These are phyloP conservation scores for Macropodus opercularis DNA, from an alignment of 2,797 vertebrate species.

Conservation along the genomic window DNA sequence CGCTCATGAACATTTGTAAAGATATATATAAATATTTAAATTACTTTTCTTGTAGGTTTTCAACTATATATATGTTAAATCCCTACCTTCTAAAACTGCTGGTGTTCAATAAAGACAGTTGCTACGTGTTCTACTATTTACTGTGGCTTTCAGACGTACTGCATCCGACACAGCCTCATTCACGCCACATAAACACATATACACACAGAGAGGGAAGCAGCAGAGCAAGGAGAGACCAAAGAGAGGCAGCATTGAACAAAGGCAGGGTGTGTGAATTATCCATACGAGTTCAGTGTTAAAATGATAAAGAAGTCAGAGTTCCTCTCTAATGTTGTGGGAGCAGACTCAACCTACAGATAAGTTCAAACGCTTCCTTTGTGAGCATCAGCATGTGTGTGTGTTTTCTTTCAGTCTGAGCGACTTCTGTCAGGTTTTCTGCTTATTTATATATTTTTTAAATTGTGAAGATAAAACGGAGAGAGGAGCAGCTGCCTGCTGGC, in stretches of 20 bases:
- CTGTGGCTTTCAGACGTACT: constrained; percentile 30
- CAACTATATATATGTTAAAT: constrained; percentile 85
- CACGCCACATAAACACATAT: constrained; percentile 17
- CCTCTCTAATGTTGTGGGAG: constrained; percentile 48
- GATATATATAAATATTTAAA: constrained; percentile 89
- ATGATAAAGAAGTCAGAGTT: constrained; percentile 59
- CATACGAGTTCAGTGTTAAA: constrained; percentile 51
- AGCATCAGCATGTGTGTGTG: constrained; percentile 23
- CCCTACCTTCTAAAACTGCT: constrained; percentile 81
- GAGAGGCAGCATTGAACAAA: constrained; percentile 47
- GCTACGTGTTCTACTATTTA: constrained; percentile 83
- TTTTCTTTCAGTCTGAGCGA: constrained; percentile 56
- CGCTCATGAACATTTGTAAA: constrained; percentile 84
- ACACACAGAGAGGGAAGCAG: constrained; percentile 21
- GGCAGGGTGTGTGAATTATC: constrained; percentile 51
- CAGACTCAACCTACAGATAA: constrained; percentile 44
- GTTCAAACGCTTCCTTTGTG: constrained; percentile 66
- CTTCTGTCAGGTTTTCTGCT: constrained; percentile 70
- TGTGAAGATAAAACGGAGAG: constrained; percentile 54
- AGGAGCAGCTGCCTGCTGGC: constrained; percentile 69
- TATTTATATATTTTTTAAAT: constrained; percentile 65
- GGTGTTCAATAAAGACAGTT: constrained; percentile 88
- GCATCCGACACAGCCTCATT: constrained; percentile 1
- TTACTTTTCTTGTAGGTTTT: constrained; percentile 87
- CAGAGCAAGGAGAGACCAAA: constrained; percentile 44